phyloP scores from a whole-genome alignment of 2,797 vertebrate species.

The Esox lucius region DNA sequence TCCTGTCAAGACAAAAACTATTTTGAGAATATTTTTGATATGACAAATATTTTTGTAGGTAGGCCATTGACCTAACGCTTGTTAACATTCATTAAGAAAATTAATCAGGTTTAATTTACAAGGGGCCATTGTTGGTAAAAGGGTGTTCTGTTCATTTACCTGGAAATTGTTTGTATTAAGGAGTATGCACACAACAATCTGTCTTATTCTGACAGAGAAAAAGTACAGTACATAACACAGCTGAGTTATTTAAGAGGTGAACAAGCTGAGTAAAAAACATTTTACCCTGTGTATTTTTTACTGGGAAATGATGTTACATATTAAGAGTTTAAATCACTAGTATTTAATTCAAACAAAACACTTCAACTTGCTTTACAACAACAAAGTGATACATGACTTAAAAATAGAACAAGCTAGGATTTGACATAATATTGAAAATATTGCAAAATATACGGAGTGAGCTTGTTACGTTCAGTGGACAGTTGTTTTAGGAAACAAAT shows the following conservation, averaged over 20 bases:
- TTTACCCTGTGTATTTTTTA: background rate
- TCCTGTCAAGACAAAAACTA: background rate
- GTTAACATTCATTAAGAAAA: too few relatives aligned
- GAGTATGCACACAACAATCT: background rate
- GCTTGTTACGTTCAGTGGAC: conserved; percentile 22
- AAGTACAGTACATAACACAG: background rate
- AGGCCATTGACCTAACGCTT: too few relatives aligned
- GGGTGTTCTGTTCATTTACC: too few relatives aligned
- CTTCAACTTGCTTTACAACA: background rate
- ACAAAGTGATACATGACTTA: background rate
- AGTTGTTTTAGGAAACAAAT: conserved; percentile 46
- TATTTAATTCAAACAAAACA: background rate
- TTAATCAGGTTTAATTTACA: too few relatives aligned
- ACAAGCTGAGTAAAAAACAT: background rate
- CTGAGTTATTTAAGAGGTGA: background rate
- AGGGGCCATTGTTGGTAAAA: too few relatives aligned
- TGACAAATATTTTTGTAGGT: background rate
- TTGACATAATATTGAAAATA: conserved; percentile 2
- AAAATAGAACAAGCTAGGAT: too few relatives aligned
- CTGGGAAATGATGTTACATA: background rate
- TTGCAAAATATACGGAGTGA: conserved; percentile 36
- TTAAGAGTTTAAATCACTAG: background rate
- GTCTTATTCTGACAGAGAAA: background rate
- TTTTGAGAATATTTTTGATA: background rate
- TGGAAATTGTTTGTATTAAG: too few relatives aligned